A percentile compares a stretch with the other conserved stretches of the same genome.
phyloP scores from a whole-genome alignment of 2,888 invertebrate species.

The Drosophila neonasuta region DNA sequence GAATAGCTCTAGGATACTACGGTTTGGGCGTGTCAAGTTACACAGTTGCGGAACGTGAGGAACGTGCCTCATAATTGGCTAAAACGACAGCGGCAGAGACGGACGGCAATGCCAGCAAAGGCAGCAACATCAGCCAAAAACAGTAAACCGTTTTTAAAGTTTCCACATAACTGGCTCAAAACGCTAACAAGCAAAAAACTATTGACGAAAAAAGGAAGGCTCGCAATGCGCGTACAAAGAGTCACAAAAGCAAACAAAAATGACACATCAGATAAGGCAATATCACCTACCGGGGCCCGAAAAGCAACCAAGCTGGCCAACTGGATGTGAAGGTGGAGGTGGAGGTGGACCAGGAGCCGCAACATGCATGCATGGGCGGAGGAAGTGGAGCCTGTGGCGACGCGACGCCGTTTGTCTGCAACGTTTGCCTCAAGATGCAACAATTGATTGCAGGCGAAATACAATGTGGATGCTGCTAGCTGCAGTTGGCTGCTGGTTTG shows the following conservation, averaged over 20 bases:
- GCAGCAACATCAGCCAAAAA: conserved; percentile 60
- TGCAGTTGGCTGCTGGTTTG: conserved; percentile 34
- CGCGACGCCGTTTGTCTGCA: conserved; percentile 56
- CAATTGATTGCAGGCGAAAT: conserved; percentile 76
- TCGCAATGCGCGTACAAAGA: conserved; percentile 63
- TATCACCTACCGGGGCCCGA: conserved; percentile 75
- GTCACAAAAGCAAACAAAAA: conserved; percentile 77
- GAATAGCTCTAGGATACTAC: conserved; percentile 14
- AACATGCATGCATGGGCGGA: background rate
- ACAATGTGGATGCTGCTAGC: conserved; percentile 37
- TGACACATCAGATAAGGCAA: conserved; percentile 82
- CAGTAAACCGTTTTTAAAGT: conserved; percentile 59
- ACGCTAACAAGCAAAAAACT: conserved; percentile 74
- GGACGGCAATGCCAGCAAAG: background rate
- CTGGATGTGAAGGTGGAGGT: background rate
- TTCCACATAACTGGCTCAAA: conserved; percentile 50
- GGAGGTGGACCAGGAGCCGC: background rate
- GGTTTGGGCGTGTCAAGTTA: conserved; percentile 36
- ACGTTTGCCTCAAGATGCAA: conserved; percentile 73
- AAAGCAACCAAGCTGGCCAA: conserved; percentile 17
- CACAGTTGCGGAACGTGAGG: conserved; percentile 45
- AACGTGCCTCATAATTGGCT: conserved; percentile 68
- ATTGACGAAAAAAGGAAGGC: conserved; percentile 50
- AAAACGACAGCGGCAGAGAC: background rate
- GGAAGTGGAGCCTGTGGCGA: conserved; percentile 33